phyloP scores from a whole-genome alignment of 2,888 invertebrate species.

The Teleiodes luculella region DNA sequence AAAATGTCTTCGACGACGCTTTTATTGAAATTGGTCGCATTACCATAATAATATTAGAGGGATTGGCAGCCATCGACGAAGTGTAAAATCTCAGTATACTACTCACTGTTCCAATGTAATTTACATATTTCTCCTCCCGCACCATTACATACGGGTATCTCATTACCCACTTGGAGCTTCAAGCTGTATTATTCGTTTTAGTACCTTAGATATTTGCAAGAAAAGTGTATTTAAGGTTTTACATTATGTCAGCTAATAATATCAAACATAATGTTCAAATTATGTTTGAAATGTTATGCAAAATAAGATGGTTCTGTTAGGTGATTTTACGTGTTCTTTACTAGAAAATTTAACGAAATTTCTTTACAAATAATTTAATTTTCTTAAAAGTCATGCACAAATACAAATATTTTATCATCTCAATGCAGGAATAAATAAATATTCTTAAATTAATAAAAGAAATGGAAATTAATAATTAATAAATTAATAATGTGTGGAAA shows the following conservation, averaged over 20 bases:
- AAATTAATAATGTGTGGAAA: no score
- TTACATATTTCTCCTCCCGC: conserved; percentile 57
- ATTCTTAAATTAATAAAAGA: no score
- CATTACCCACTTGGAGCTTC: conserved; percentile 45
- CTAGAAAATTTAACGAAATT: background rate
- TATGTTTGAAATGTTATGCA: no score
- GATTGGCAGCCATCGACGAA: conserved; percentile 71
- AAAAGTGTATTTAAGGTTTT: no score
- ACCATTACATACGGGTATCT: conserved; percentile 63
- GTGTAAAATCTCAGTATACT: conserved; percentile 68
- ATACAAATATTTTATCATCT: no score
- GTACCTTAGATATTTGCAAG: background rate
- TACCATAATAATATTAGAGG: conserved; percentile 77
- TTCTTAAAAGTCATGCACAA: no score
- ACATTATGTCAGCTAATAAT: no score
- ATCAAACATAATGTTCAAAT: no score
- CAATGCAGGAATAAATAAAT: no score
- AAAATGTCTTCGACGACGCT: conserved; percentile 63
- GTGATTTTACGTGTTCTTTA: no score
- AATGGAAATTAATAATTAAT: no score
- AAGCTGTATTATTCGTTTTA: conserved; percentile 12
- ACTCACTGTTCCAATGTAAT: conserved; percentile 53
- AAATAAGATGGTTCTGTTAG: no score
- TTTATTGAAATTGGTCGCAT: conserved; percentile 76
- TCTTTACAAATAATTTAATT: background rate